A percentile compares a stretch with the other conserved stretches of the same genome.
Conservation (phyloP, 2,113 vertebrate species). For the Cebidichthys violaceus region DNA sequence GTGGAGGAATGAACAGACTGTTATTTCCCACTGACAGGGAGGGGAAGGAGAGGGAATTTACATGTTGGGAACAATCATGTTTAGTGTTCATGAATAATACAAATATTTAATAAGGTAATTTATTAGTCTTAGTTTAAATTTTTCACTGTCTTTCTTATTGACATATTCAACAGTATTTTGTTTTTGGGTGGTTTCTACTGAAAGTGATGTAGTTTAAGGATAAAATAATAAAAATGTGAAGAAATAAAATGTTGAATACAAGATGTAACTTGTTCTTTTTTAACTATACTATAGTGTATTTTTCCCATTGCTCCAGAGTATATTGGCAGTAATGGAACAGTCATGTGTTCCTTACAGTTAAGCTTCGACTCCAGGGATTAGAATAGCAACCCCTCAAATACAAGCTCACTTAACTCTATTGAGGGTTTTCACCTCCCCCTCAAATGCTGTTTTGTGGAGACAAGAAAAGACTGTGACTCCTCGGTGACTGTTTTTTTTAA, state of each 20-base stretch:
- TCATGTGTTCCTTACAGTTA: not conserved
- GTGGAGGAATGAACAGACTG: constrained; percentile 62
- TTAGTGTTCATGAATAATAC: constrained; percentile 11
- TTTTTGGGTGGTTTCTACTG: not conserved
- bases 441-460: not conserved
- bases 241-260: not conserved
- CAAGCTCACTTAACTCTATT: not conserved
- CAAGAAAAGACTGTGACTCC: not conserved
- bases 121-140: not conserved
- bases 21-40: constrained; percentile 22
- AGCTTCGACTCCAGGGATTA: not conserved
- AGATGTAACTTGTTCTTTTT: not conserved
- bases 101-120: not conserved
- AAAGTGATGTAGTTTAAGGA: not conserved
- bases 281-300: not conserved
- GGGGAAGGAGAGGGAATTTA: not conserved
- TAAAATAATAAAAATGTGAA: not conserved
- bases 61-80: not conserved
- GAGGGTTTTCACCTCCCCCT: not conserved
- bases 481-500: not conserved
- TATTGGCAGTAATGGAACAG: not conserved
- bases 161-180: not conserved
- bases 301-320: not conserved
- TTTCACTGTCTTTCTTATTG: not conserved
- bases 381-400: not conserved